Conservation (phyloP, 2,888 invertebrate species). For the Drosophila monieri region DNA sequence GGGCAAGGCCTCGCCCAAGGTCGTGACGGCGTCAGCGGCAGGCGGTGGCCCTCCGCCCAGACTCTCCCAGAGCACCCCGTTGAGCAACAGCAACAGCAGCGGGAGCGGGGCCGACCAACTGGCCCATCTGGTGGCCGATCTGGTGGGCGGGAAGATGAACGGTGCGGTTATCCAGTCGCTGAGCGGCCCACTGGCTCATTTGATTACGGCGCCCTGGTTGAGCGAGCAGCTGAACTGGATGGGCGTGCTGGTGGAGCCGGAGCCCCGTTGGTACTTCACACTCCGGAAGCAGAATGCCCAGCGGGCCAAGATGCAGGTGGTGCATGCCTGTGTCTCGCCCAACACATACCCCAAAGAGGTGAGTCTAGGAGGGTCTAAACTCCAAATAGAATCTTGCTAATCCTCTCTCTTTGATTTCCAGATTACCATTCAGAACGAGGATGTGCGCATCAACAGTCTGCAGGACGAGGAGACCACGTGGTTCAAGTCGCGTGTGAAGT, state of each 20-base stretch:
- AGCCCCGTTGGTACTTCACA: conserved; percentile 90
- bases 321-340: conserved; percentile 92
- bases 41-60: conserved; percentile 23
- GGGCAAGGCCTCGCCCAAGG: conserved; percentile 53
- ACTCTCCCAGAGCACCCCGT: not conserved
- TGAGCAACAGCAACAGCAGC: conserved; percentile 18
- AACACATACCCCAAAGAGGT: conserved; percentile 91
- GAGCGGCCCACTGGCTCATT: conserved; percentile 86
- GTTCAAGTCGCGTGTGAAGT: conserved; percentile 91
- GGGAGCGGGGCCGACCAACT: conserved; percentile 76
- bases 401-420: conserved; percentile 48
- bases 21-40: conserved; percentile 32
- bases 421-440: conserved; percentile 85
- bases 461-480: conserved; percentile 85
- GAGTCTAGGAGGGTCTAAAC: too few relatives aligned
- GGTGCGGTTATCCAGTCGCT: conserved; percentile 90
- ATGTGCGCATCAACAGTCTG: conserved; percentile 85
- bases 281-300: conserved; percentile 86
- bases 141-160: conserved; percentile 84
- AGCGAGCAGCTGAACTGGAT: conserved; percentile 89
- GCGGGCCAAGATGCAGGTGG: conserved; percentile 86
- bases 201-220: conserved; percentile 89
- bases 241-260: conserved; percentile 91
- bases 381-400: not conserved
- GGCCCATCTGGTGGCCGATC: conserved; percentile 82